Percentiles rank a stretch among this genome's conserved stretches.
Conservation (phyloP, 1,140 invertebrate genomes). For the Cherax quadricarinatus region DNA sequence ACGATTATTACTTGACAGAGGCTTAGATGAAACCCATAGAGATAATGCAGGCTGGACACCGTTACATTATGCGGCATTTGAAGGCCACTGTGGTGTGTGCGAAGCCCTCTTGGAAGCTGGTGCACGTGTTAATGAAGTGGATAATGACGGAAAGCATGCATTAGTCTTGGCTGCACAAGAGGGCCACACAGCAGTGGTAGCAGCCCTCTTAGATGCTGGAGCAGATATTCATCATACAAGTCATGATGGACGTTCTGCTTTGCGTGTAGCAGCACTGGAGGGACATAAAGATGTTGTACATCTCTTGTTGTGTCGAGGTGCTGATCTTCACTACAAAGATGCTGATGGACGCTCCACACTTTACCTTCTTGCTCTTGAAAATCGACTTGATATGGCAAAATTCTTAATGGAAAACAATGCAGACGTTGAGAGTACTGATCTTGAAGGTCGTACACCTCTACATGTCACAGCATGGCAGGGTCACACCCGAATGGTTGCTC, state of each 20-base stretch:
- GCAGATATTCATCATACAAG: constrained; percentile 92
- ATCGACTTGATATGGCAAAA: constrained; percentile 89
- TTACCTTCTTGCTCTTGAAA: constrained; percentile 94
- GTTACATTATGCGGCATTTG: constrained; percentile 93
- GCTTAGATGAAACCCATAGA: constrained; percentile 92
- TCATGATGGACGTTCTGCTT: constrained; percentile 94
- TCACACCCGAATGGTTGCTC: constrained; percentile 91
- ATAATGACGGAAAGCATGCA: constrained; percentile 95
- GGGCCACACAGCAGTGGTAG: constrained; percentile 86
- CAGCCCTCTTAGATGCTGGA: constrained; percentile 83
- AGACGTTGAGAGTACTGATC: constrained; percentile 90
- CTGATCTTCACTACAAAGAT: constrained; percentile 93
- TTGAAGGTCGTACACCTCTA: constrained; percentile 92
- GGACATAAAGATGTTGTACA: constrained; percentile 90
- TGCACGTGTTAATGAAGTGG: constrained; percentile 91
- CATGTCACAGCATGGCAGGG: constrained; percentile 97
- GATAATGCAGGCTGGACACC: constrained; percentile 96
- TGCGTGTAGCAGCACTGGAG: constrained; percentile 91
- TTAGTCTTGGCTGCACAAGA: constrained; percentile 93
- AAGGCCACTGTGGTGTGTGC: constrained; percentile 93
- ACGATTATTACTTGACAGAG: constrained; percentile 89
- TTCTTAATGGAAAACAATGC: constrained; percentile 88
- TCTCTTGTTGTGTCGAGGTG: constrained; percentile 84
- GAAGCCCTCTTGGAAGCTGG: constrained; percentile 93
- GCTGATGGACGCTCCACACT: constrained; percentile 94